Base-by-base conservation (phyloP, 2,113 vertebrate genomes). In the Chaetorhynchus papuensis region DNA sequence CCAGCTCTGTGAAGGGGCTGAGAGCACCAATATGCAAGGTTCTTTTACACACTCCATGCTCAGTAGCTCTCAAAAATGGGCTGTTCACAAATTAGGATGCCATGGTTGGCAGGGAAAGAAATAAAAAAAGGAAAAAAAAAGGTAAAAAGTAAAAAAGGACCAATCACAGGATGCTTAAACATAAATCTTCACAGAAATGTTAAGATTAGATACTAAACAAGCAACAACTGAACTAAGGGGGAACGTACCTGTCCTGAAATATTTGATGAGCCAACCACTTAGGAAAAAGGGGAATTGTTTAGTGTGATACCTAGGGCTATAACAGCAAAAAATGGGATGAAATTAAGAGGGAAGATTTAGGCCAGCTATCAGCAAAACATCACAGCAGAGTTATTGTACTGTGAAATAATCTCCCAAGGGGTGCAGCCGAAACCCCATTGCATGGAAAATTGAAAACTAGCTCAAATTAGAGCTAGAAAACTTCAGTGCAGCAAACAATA, bases 331-430 rank as follows among this genome's bases (percentile, higher is more conserved):
- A 93, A 93, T 80, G 47, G 52, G 44, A 83, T 52, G 84, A 94
- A 96, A 96, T 95, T 86, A 94, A 84, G 59, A 88, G 54, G 63
- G 76, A 90, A 95, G 83, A 63, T 95, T 94, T 85, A 59, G 66
- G 84, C 70, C 87, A 85, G 78, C 80, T 83, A 97, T 70, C 82
- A 94, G 83, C 50, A 94, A 85, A 96, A 76, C 33, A 83, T 80
- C 14, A 13, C 81, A 80, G 52, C 33, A 91, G 81, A 91, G 75
- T 94, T 88, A 88, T 77, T 95, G 93, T 60, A 39, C 70, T 95
- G 84, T 74, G 82, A 94, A 96, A 95, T 90, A 87, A 77, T 47
- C 84, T 96, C 87, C 90, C 87, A 92, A 74, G 68, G 90, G 82
- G 64, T 54, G 88, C n/a, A 90, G 79, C 71, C 10, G 4, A 93